Base-by-base conservation (phyloP, 2,113 vertebrate genomes). In the Sinocyclocheilus anophthalmus region DNA sequence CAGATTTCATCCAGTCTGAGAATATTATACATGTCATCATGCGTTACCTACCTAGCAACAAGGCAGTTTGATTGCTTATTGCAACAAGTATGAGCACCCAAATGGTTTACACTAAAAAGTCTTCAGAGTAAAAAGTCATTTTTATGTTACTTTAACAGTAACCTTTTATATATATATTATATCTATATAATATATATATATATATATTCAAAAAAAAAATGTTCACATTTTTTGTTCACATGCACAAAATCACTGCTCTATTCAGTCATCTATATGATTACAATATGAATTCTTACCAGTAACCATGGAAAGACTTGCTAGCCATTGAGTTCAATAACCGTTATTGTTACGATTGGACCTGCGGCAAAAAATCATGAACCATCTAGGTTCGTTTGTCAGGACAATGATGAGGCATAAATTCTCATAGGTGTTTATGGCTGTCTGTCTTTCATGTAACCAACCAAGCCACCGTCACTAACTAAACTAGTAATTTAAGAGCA, bases 361-460 rank as follows among this genome's bases (percentile, higher is more conserved):
- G 30, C 12, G 76, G 76, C n/a, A n/a, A n/a, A n/a, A n/a, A n/a
- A n/a, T 78, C 53, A 78, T 57, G 76, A 30, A 45, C 39, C 57
- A 45, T 65, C 59, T 24, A 26, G 78, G 37, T 33, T 63, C 5
- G 14, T 81, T 24, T 65, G 33, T 45, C 22, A 42, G 37, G 78
- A 63, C 59, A 65, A 59, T 45, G 61, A 50, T 45, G 61, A 26
- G 80, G 8, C 42, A 6, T 30, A 11, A 69, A 50, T 26, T 82
- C 61, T 24, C 42, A 48, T 26, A 69, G 42, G 59, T 82, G 48
- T 69, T 13, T 65, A n/a, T 63, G 7, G 33, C 78, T 81, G 20
- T 65, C 22, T 65, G 37, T 81, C 61, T 50, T 81, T 81, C 42
- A 81, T 81, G 79, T 81, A 42, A 50, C 61, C 39, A 67, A 67